These are phyloP conservation scores for Sparidentex hasta DNA, from an alignment of 2,797 vertebrate genomes.

Conservation along the genomic window DNA sequence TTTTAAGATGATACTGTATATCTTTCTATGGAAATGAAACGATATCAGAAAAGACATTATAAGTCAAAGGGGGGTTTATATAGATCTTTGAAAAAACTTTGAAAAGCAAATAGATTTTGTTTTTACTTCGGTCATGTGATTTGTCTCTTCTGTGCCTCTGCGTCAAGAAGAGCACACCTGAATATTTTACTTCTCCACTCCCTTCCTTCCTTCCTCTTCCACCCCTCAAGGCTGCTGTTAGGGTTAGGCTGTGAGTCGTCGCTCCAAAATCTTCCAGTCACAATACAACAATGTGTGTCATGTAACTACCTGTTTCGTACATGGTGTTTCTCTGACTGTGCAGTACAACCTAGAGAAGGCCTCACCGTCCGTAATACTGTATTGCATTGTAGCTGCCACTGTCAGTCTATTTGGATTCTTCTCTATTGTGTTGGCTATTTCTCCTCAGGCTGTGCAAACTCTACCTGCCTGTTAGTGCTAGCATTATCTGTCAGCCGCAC, in stretches of 20 bases:
- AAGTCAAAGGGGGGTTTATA: no score
- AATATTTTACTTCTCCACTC: slow-evolving; percentile 24
- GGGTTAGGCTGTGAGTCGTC: slow-evolving; percentile 29
- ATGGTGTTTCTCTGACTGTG: background rate
- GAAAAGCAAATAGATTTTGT: fast-evolving
- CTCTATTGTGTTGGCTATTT: slow-evolving; percentile 42
- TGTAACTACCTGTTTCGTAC: slow-evolving; percentile 32
- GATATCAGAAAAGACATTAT: no score
- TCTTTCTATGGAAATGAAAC: no score
- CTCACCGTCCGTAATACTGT: background rate
- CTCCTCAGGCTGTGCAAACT: slow-evolving; percentile 54
- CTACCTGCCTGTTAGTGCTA: slow-evolving; percentile 61
- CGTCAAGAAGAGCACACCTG: slow-evolving; percentile 34
- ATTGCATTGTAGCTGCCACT: slow-evolving; percentile 15
- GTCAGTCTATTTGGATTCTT: slow-evolving; percentile 27
- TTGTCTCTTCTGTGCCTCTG: slow-evolving; percentile 1
- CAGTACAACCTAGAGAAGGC: background rate
- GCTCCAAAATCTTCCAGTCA: slow-evolving; percentile 22
- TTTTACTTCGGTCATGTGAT: background rate
- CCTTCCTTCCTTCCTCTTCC: slow-evolving; percentile 47
- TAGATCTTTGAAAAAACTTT: background rate
- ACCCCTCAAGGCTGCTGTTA: slow-evolving; percentile 34
- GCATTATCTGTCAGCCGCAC: slow-evolving; percentile 57
- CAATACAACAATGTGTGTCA: slow-evolving; percentile 8
- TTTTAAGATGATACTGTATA: no score